Conservation (phyloP, 1,140 invertebrate species). For the Kradibia gibbosae region DNA sequence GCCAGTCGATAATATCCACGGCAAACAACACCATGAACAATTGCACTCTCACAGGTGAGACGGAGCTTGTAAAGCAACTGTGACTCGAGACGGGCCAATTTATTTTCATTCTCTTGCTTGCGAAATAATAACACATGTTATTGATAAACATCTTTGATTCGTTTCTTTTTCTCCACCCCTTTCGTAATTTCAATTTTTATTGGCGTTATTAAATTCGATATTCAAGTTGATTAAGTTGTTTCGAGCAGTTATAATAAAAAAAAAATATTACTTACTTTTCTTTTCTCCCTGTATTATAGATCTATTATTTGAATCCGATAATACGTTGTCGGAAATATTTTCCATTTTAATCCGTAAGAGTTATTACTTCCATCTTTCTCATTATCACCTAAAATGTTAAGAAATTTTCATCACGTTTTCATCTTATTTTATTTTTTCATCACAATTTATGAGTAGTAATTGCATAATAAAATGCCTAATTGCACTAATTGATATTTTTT, state of each 20-base stretch:
- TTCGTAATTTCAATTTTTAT: background rate
- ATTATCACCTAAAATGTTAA: no score
- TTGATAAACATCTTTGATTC: background rate
- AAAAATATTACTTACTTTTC: background rate
- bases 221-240: background rate
- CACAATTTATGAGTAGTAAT: no score
- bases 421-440: no score
- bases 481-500: no score
- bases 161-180: background rate
- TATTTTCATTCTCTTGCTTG: background rate
- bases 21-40: constrained; percentile 72
- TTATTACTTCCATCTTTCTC: no score
- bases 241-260: background rate
- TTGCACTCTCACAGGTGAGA: constrained; percentile 70
- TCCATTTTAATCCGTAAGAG: no score
- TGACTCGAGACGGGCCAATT: constrained; percentile 37
- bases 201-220: background rate
- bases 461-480: no score
- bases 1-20: constrained; percentile 71
- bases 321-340: no score
- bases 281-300: no score
- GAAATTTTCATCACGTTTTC: no score
- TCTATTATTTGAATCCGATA: no score
- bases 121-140: background rate
- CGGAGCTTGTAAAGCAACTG: background rate